Conservation (phyloP, 1,140 invertebrate genomes). For the Ganaspis sp. region DNA sequence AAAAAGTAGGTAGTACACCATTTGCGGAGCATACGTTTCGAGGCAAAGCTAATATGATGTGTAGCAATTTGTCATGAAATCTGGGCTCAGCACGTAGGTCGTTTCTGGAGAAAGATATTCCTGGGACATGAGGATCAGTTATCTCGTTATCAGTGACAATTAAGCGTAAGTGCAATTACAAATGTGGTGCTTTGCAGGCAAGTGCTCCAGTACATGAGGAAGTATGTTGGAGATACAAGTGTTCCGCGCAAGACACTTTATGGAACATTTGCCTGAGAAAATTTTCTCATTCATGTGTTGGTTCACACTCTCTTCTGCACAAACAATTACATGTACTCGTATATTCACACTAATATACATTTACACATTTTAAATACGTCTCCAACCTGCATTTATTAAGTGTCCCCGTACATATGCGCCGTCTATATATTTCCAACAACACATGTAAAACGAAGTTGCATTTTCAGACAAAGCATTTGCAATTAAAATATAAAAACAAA, state of each 20-base stretch:
- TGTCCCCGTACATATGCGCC: too few relatives aligned
- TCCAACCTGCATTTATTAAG: too few relatives aligned
- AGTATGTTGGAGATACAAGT: slow-evolving; percentile 25
- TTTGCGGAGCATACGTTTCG: too few relatives aligned
- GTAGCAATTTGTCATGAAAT: not conserved
- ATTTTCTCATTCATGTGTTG: slow-evolving; percentile 5
- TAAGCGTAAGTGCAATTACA: slow-evolving; percentile 1
- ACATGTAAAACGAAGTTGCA: too few relatives aligned
- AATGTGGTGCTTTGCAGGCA: slow-evolving; percentile 18
- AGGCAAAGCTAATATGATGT: not conserved
- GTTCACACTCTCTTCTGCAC: not conserved
- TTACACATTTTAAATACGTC: not conserved
- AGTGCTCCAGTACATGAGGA: slow-evolving; percentile 15
- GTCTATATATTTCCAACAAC: too few relatives aligned
- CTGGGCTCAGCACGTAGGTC: not conserved
- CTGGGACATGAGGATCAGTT: slow-evolving; percentile 9
- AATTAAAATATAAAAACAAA: too few relatives aligned
- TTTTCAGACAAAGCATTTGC: too few relatives aligned
- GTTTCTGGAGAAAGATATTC: slow-evolving; percentile 6
- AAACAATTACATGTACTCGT: not conserved
- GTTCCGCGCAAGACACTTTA: not conserved
- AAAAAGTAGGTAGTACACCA: too few relatives aligned
- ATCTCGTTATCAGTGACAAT: slow-evolving; percentile 23
- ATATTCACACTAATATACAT: not conserved
- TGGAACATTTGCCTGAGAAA: slow-evolving; percentile 1